These are phyloP conservation scores for Phylloscopus collybita DNA, from an alignment of 2,797 vertebrate genomes.

Conservation along the genomic window DNA sequence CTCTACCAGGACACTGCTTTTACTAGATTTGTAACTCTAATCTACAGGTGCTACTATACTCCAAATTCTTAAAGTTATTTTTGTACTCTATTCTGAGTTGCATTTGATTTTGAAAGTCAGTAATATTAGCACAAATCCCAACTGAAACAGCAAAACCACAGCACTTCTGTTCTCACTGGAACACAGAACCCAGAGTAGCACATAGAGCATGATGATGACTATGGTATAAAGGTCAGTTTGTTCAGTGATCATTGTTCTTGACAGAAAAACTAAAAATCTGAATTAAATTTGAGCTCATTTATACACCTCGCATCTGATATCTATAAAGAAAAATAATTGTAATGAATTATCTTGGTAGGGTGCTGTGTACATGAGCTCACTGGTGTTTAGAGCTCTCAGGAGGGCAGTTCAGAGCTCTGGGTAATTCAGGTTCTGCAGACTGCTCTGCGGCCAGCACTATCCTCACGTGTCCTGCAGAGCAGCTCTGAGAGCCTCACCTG, in stretches of 20 bases:
- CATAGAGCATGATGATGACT: accelerated
- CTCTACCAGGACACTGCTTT: neutral
- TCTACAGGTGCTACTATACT: neutral
- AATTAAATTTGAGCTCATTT: neutral
- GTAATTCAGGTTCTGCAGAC: neutral
- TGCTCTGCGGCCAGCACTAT: neutral
- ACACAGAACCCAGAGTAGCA: neutral
- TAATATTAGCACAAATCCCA: neutral
- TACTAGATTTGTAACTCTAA: neutral
- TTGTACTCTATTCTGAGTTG: neutral
- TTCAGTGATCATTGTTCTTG: neutral
- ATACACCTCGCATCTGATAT: neutral
- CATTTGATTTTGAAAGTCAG: neutral
- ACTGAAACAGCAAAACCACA: neutral
- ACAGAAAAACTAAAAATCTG: neutral
- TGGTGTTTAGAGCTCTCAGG: too few relatives aligned
- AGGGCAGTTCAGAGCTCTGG: neutral
- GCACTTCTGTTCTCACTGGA: neutral
- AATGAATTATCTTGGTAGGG: neutral
- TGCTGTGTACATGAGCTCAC: neutral
- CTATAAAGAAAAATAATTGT: neutral
- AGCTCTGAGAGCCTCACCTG: neutral
- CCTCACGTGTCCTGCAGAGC: accelerated
- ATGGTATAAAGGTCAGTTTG: neutral
- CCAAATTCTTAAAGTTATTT: neutral